Conservation (phyloP, 2,888 invertebrate genomes). For the Zele albiditarsus region DNA sequence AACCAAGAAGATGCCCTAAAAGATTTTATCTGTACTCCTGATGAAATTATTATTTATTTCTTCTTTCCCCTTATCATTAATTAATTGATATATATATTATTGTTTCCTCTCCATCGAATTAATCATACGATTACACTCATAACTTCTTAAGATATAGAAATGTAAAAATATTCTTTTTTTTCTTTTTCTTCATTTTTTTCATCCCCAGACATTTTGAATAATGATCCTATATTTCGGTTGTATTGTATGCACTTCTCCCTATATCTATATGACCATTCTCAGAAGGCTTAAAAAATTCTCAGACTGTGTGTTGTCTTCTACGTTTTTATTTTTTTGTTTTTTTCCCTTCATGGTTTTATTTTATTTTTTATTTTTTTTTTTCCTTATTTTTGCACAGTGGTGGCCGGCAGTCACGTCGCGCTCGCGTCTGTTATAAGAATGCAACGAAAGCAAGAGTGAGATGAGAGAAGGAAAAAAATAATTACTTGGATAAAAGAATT, state of each 20-base stretch:
- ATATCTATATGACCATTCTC: not conserved
- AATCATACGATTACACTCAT: not conserved
- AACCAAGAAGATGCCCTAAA: not conserved
- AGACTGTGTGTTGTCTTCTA: not conserved
- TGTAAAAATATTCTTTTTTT: too few species aligned
- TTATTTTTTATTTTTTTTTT: not conserved
- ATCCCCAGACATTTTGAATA: conserved; percentile 3
- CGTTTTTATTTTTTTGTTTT: not conserved
- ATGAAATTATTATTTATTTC: not conserved
- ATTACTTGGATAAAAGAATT: conserved; percentile 34
- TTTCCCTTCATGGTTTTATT: not conserved
- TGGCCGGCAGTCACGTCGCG: not conserved
- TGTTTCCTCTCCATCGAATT: not conserved
- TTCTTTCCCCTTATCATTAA: not conserved
- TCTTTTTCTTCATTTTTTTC: not conserved
- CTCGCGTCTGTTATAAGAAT: not conserved
- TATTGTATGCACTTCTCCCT: not conserved
- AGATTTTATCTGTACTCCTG: not conserved
- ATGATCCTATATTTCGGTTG: not conserved
- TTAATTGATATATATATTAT: not conserved
- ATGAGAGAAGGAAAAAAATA: conserved; percentile 37
- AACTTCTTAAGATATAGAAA: too few species aligned
- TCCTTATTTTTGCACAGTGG: not conserved
- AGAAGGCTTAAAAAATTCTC: conserved; percentile 8
- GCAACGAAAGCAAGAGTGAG: conserved; percentile 41